Evolutionary conservation across 2,113 vertebrate species (phyloP).

Genomic region (Acanthochromis polyacanthus): DNA sequence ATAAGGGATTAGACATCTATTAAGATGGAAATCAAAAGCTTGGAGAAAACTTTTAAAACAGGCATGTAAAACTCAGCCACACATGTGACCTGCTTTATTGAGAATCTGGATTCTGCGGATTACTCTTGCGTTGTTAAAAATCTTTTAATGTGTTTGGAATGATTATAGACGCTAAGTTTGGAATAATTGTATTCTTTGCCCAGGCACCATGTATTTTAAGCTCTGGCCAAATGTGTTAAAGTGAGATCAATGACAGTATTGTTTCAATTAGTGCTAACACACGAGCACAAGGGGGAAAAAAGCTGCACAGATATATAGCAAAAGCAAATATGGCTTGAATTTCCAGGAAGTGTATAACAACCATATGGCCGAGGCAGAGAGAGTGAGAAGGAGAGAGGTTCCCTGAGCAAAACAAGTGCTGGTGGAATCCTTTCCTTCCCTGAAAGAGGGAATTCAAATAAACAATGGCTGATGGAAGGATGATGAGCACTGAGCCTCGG

Average conservation of each 20-base stretch:
- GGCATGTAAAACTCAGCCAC: slow-evolving; percentile 32
- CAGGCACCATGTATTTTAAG: slow-evolving; percentile 28
- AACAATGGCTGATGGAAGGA: slow-evolving; percentile 68
- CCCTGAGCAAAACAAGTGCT: slow-evolving; percentile 64
- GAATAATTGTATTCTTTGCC: slow-evolving; percentile 41
- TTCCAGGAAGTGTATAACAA: slow-evolving; percentile 74
- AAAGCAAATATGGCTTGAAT: slow-evolving; percentile 74
- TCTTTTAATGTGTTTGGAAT: slow-evolving; percentile 52
- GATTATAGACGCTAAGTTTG: slow-evolving; percentile 41
- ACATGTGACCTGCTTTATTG: slow-evolving; percentile 49
- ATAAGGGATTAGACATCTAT: neutral
- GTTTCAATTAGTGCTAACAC: slow-evolving; percentile 75
- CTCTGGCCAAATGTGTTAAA: slow-evolving; percentile 39
- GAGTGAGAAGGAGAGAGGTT: slow-evolving; percentile 46
- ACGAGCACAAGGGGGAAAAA: neutral
- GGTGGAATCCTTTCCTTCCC: slow-evolving; percentile 50
- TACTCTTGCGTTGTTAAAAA: slow-evolving; percentile 21
- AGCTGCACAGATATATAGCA: slow-evolving; percentile 38
- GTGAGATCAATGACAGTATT: slow-evolving; percentile 61
- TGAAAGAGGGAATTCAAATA: slow-evolving; percentile 64
- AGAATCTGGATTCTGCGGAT: slow-evolving; percentile 43
- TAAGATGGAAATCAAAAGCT: slow-evolving; percentile 48
- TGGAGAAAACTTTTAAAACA: slow-evolving; percentile 40
- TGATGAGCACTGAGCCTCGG: slow-evolving; percentile 53
- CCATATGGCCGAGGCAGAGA: slow-evolving; percentile 66